These are phyloP conservation scores for Plodia interpunctella DNA, from an alignment of 1,140 invertebrate species.

Conservation along the genomic window DNA sequence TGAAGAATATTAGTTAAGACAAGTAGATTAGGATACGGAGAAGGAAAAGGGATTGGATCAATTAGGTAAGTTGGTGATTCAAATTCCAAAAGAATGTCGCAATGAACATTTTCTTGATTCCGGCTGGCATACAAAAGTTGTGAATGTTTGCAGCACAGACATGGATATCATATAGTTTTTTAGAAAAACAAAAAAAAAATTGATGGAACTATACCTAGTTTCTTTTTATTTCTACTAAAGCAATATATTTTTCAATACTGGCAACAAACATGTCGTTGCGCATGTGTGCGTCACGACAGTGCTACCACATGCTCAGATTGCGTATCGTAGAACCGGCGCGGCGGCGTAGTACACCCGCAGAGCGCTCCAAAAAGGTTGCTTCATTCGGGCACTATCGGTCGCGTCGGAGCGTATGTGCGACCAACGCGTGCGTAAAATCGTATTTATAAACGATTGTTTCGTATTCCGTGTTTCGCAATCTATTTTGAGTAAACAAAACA, in stretches of 20 bases:
- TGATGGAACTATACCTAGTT: too few species aligned
- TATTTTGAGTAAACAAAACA: slow-evolving; percentile 27
- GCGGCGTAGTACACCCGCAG: slow-evolving; percentile 7
- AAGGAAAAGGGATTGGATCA: too few species aligned
- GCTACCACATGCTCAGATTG: not conserved
- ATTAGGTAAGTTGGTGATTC: too few species aligned
- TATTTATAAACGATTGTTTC: slow-evolving; percentile 9
- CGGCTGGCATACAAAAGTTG: too few species aligned
- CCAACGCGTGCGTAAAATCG: not conserved
- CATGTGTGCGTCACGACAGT: slow-evolving; percentile 7
- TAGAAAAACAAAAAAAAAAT: too few species aligned
- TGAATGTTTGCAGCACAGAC: too few species aligned
- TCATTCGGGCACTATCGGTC: slow-evolving; percentile 6
- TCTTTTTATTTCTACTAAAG: slow-evolving; percentile 7
- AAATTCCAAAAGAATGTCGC: too few species aligned
- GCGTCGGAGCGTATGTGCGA: not conserved
- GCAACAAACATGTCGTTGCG: slow-evolving; percentile 16
- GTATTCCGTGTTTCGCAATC: slow-evolving; percentile 14
- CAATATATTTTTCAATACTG: slow-evolving; percentile 8
- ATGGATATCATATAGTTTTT: too few species aligned
- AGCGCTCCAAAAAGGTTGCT: not conserved
- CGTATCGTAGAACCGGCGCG: not conserved
- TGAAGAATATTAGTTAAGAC: too few species aligned
- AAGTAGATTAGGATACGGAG: too few species aligned
- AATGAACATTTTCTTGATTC: too few species aligned